These are phyloP conservation scores for Antennarius striatus DNA, from an alignment of 2,113 vertebrate species.

Conservation along the genomic window DNA sequence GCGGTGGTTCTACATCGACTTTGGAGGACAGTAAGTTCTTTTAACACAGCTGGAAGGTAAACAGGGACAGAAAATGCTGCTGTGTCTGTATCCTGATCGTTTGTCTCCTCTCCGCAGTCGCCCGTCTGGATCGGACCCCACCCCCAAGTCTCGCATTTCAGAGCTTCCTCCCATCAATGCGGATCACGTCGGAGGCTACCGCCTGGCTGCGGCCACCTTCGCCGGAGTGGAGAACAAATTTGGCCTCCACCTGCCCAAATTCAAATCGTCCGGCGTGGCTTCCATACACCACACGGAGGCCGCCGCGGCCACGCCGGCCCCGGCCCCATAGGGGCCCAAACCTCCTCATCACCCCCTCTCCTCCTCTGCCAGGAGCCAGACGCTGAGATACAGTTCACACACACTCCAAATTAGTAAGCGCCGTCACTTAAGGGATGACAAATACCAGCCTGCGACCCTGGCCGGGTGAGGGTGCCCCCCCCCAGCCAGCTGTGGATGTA, in stretches of 20 bases:
- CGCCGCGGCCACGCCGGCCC: conserved; percentile 33
- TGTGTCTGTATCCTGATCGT: background rate
- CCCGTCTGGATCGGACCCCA: conserved; percentile 86
- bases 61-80: too few species aligned
- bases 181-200: conserved; percentile 93
- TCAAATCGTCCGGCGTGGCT: conserved; percentile 81
- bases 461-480: conserved; percentile 29
- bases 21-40: conserved; percentile 91
- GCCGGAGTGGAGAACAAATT: conserved; percentile 99
- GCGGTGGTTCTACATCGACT: conserved; percentile 95
- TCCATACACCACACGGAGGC: conserved; percentile 76
- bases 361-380: conserved; percentile 59
- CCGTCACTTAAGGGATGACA: conserved; percentile 27
- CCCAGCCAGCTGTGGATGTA: background rate
- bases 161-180: conserved; percentile 91
- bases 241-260: conserved; percentile 96
- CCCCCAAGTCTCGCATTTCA: conserved; percentile 89
- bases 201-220: conserved; percentile 94
- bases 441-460: conserved; percentile 7
- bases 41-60: background rate
- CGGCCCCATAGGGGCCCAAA: conserved; percentile 56
- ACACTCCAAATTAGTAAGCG: conserved; percentile 46
- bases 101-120: conserved; percentile 79
- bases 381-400: conserved; percentile 48
- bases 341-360: conserved; percentile 40